Evolutionary conservation across 2,888 invertebrate genomes (phyloP).

Genomic region (Atherix ibis): DNA sequence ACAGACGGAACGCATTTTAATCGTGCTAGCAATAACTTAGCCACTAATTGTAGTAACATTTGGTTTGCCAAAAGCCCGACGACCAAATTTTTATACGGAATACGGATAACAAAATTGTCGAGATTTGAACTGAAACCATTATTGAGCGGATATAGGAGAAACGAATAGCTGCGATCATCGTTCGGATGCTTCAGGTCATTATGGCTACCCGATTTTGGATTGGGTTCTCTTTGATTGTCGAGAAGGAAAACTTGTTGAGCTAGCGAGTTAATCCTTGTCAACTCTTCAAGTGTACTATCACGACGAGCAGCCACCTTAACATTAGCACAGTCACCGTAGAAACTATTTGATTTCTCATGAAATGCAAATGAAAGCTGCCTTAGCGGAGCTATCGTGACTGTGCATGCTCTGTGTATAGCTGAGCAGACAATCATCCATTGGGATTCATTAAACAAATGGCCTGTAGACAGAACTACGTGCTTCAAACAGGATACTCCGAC

Average conservation of each 20-base stretch:
- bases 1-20: slow-evolving; percentile 46
- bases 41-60: slow-evolving; percentile 80
- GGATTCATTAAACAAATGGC: slow-evolving; percentile 59
- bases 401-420: slow-evolving; percentile 68
- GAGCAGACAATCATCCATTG: slow-evolving; percentile 80
- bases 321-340: slow-evolving; percentile 82
- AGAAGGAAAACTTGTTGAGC: slow-evolving; percentile 77
- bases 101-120: slow-evolving; percentile 63
- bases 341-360: slow-evolving; percentile 80
- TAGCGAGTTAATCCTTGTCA: slow-evolving; percentile 69
- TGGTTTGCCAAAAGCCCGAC: slow-evolving; percentile 85
- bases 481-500: slow-evolving; percentile 85
- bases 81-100: slow-evolving; percentile 75
- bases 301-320: slow-evolving; percentile 86
- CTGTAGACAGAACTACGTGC: slow-evolving; percentile 69
- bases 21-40: slow-evolving; percentile 68
- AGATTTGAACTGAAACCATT: slow-evolving; percentile 53
- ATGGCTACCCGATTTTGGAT: slow-evolving; percentile 15
- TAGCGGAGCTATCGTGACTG: slow-evolving; percentile 72
- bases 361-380: slow-evolving; percentile 82
- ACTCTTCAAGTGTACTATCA: slow-evolving; percentile 71
- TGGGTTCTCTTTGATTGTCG: slow-evolving; percentile 33
- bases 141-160: slow-evolving; percentile 67
- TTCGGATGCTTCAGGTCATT: slow-evolving; percentile 36
- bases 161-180: slow-evolving; percentile 79